These are phyloP conservation scores for Noctilio leporinus DNA, from an alignment of 2,113 vertebrate genomes.

Conservation along the genomic window DNA sequence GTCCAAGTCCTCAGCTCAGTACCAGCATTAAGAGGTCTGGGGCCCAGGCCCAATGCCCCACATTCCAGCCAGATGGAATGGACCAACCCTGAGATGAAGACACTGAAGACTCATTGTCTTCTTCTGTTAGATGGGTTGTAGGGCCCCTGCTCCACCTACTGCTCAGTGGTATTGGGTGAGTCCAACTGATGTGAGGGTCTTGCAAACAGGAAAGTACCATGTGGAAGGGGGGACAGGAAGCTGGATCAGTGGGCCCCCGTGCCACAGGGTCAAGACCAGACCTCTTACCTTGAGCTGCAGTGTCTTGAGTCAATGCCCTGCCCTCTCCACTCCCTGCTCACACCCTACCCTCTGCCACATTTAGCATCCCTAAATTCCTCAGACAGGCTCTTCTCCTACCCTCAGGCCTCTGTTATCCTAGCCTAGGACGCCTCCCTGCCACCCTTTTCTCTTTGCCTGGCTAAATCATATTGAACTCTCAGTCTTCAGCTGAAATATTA, in stretches of 20 bases:
- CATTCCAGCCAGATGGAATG: background rate
- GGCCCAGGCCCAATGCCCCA: background rate
- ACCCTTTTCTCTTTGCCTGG: background rate
- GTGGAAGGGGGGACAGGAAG: background rate
- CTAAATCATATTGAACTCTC: background rate
- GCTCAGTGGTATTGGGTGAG: background rate
- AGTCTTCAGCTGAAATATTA: background rate
- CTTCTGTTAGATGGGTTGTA: background rate
- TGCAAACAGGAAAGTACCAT: conserved; percentile 12
- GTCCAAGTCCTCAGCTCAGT: background rate
- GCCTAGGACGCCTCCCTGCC: background rate
- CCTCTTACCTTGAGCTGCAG: background rate
- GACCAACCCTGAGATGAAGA: background rate
- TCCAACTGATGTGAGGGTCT: conserved; percentile 31
- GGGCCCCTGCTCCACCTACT: background rate
- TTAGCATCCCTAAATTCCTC: background rate
- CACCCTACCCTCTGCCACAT: background rate
- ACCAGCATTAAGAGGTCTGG: background rate
- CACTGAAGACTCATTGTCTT: background rate
- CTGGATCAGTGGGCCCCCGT: background rate
- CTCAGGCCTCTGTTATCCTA: conserved; percentile 40
- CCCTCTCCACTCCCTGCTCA: background rate
- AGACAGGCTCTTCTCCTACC: background rate
- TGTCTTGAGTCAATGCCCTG: background rate
- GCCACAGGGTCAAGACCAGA: background rate